Base-by-base conservation (phyloP, 2,888 invertebrate genomes). In the Pimpla rufipes region DNA sequence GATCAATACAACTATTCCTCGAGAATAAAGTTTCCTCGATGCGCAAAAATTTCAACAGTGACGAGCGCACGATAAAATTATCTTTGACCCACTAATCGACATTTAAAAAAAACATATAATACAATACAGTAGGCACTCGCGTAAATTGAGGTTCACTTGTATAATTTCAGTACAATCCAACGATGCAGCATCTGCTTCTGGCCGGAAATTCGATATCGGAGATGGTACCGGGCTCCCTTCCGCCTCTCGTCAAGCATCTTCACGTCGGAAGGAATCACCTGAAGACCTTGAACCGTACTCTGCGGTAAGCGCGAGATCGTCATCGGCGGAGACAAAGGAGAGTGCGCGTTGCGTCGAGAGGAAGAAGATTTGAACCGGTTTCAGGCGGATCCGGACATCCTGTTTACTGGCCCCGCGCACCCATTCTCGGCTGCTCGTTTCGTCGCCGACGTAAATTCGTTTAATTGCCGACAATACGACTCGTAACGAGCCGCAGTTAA, bases 191-290 rank as follows among this genome's bases (percentile, higher is more conserved):
- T 89, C 94, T 97, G 76, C 94, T 97, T 59, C 94, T 97, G 85
- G 96, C 96, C n/a, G 96, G 96, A 86, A 97, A 97, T 90, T 95
- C 95, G 88, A 96, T 97, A 88, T 95, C 96, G 0, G 95, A 96
- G 86, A 95, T 98, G 87, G 97, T 97, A 87, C 95, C 95, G 45
- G 95, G 96, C 73, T 95, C 97, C 0, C 94, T 97, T 75, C 97
- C 97, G 0, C 94, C 94, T 45, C 95, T 95, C 6, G 91, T 97
- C 62, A 95, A 95, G 70, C 96, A 96, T 70, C 93, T 97, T 10
- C 97, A 97, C 91, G 94, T 97, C 76, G 97, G 97, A 0, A 94
- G 96, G 11, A 97, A 98, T 93, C 95, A 96, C 88, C 94, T 98
- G 59, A 95, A 94, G 79, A 95, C 95, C 70, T 93, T 98, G 74